Evolutionary conservation across 1,140 invertebrate genomes (phyloP).

Genomic region (Drosophila tristis): DNA sequence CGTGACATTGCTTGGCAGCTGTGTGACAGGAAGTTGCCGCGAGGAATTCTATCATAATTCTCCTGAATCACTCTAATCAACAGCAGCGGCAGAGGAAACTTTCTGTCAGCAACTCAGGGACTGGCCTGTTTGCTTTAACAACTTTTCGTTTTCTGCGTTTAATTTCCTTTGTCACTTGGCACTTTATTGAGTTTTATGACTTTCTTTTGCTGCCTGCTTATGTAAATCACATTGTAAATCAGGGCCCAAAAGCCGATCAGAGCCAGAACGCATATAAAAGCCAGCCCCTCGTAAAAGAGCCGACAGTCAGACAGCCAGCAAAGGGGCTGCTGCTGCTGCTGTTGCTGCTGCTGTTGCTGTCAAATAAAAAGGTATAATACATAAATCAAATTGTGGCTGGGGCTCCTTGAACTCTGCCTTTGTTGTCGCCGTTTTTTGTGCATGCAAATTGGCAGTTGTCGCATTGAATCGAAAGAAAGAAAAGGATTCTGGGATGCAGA

Average conservation of each 20-base stretch:
- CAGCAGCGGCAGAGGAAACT: slow-evolving; percentile 40
- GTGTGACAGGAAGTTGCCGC: slow-evolving; percentile 36
- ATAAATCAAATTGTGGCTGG: slow-evolving; percentile 74
- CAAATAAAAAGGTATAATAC: slow-evolving; percentile 60
- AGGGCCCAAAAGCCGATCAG: slow-evolving; percentile 47
- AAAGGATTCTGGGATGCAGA: background rate
- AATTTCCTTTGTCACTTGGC: slow-evolving; percentile 74
- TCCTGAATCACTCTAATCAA: slow-evolving; percentile 66
- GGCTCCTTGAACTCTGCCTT: slow-evolving; percentile 12
- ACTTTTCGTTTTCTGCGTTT: slow-evolving; percentile 34
- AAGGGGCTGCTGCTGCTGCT: slow-evolving; percentile 1
- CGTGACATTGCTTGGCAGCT: slow-evolving; percentile 43
- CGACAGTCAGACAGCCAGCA: slow-evolving; percentile 1
- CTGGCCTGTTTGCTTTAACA: background rate
- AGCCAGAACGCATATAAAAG: slow-evolving; percentile 40
- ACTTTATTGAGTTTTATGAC: slow-evolving; percentile 78
- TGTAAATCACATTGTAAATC: slow-evolving; percentile 75
- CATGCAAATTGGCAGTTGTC: slow-evolving; percentile 64
- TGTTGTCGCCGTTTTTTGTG: slow-evolving; percentile 54
- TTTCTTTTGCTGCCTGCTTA: slow-evolving; percentile 71
- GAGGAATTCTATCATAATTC: slow-evolving; percentile 59
- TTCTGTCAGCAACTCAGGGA: slow-evolving; percentile 3
- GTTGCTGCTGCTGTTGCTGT: background rate
- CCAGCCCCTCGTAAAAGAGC: slow-evolving; percentile 20
- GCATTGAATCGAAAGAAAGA: slow-evolving; percentile 35